Evolutionary conservation across 2,113 vertebrate genomes (phyloP).

Genomic region (Empidonax alnorum): DNA sequence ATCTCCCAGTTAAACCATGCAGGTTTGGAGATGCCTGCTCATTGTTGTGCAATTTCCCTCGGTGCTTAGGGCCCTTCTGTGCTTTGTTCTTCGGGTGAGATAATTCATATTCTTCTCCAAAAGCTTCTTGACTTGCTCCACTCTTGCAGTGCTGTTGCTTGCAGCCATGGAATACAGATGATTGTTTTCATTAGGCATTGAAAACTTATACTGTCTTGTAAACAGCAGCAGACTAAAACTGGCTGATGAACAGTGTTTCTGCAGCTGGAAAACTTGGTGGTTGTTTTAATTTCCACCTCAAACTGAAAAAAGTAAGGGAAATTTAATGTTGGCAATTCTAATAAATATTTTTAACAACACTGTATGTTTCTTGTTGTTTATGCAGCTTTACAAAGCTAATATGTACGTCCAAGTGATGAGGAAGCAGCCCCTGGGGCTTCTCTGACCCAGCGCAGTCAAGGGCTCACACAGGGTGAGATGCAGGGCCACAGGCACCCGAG

Average conservation of each 20-base stretch:
- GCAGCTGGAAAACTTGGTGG: neutral
- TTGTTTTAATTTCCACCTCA: neutral
- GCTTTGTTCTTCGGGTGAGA: constrained; percentile 33
- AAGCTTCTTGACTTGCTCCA: constrained; percentile 2
- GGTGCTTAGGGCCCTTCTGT: neutral
- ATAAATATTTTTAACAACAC: neutral
- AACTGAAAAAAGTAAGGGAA: neutral
- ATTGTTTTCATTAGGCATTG: constrained; percentile 49
- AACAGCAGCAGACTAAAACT: neutral
- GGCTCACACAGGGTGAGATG: neutral
- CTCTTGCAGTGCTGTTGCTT: constrained; percentile 7
- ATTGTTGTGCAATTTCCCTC: neutral
- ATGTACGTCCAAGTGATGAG: fast-evolving
- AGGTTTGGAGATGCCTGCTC: neutral
- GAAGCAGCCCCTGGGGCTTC: fast-evolving
- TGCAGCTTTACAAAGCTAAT: neutral
- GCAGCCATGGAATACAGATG: constrained; percentile 59
- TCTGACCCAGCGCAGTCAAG: fast-evolving
- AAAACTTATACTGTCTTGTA: constrained; percentile 31
- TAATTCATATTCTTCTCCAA: constrained; percentile 62
- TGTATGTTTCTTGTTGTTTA: neutral
- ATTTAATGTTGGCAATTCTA: neutral
- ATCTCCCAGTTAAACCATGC: neutral
- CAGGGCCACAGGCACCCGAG: fast-evolving
- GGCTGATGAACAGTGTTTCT: neutral